phyloP scores from a whole-genome alignment of 2,797 vertebrate species.

The Choloepus didactylus region DNA sequence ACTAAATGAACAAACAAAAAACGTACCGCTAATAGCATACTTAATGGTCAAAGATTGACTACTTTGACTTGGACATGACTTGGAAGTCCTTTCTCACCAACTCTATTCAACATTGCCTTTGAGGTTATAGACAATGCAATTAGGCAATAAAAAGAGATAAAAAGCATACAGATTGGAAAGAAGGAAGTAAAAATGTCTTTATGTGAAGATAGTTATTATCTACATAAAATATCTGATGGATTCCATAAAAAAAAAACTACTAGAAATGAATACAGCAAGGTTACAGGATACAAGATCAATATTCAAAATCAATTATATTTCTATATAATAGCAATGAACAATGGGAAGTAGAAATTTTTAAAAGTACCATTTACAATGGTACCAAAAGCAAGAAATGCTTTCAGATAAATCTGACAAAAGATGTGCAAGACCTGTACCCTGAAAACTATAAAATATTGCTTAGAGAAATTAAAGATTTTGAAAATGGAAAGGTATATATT shows the following conservation, averaged over 20 bases:
- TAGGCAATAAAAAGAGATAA: neutral
- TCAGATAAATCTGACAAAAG: constrained; percentile 12
- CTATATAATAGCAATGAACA: neutral
- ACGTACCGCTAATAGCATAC: neutral
- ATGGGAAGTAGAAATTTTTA: neutral
- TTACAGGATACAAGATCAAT: neutral
- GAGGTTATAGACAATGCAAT: neutral
- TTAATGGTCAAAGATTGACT: neutral
- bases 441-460: neutral
- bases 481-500: neutral
- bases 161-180: neutral
- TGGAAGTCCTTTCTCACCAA: neutral
- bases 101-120: neutral
- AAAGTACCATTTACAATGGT: neutral
- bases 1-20: neutral
- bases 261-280: neutral
- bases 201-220: neutral
- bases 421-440: neutral
- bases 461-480: neutral
- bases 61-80: neutral
- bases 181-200: neutral
- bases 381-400: neutral
- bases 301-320: neutral
- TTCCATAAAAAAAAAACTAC: neutral
- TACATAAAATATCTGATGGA: neutral